Evolutionary conservation across 2,888 invertebrate genomes (phyloP).

Genomic region (Ectemnius cavifrons): DNA sequence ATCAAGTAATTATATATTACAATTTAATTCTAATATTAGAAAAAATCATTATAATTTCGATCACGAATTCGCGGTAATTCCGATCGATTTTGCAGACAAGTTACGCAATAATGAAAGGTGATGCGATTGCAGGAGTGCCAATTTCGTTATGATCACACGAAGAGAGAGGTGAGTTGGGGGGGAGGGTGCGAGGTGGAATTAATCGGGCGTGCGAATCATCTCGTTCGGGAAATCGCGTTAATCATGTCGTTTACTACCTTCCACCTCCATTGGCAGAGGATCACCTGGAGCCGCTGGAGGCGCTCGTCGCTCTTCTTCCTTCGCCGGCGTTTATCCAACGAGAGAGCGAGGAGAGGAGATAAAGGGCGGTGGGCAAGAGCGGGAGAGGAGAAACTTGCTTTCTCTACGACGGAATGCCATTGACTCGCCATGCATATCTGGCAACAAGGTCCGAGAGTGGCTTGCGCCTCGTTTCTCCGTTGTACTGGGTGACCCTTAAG

Average conservation of each 20-base stretch:
- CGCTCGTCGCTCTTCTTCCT: constrained; percentile 25
- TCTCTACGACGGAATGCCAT: constrained; percentile 69
- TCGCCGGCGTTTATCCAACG: constrained; percentile 10
- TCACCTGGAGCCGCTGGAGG: constrained; percentile 11
- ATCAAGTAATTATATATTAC: too few species aligned
- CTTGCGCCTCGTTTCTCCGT: constrained; percentile 40
- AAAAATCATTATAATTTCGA: too few species aligned
- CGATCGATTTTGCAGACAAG: too few species aligned
- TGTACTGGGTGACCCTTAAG: background rate
- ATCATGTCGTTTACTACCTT: constrained; percentile 15
- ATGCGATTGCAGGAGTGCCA: too few species aligned
- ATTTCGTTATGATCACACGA: too few species aligned
- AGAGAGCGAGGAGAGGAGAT: background rate
- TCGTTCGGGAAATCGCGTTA: constrained; percentile 21
- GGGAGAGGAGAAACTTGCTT: constrained; percentile 31
- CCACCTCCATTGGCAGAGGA: background rate
- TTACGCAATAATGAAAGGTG: too few species aligned
- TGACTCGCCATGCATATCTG: constrained; percentile 70
- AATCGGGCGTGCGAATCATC: constrained; percentile 34
- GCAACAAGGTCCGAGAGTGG: constrained; percentile 66
- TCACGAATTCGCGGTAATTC: too few species aligned
- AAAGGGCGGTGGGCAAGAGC: background rate
- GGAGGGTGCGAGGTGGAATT: constrained; percentile 5
- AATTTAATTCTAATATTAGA: too few species aligned
- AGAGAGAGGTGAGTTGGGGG: too few species aligned